These are phyloP conservation scores for Brachyopa scutellaris DNA, from an alignment of 2,888 invertebrate genomes.

Conservation along the genomic window DNA sequence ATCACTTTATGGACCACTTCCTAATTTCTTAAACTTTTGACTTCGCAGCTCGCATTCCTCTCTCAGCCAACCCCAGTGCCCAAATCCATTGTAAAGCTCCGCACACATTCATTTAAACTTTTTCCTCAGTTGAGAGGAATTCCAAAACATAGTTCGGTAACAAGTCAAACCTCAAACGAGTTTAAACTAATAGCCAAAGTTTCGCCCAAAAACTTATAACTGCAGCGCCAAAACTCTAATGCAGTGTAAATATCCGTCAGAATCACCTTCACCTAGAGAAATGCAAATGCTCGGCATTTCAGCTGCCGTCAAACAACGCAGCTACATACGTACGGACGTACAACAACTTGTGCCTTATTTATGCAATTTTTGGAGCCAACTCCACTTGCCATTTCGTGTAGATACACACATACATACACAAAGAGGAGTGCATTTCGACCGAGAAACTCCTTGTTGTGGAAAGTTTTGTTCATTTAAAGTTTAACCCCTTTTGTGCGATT, in stretches of 20 bases:
- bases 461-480: conserved; percentile 72
- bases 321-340: too few relatives aligned
- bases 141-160: conserved; percentile 38
- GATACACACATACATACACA: conserved; percentile 13
- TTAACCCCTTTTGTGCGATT: conserved; percentile 65
- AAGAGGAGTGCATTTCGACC: conserved; percentile 18
- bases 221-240: conserved; percentile 25
- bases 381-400: not conserved
- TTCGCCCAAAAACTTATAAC: conserved; percentile 29
- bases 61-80: not conserved
- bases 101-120: conserved; percentile 51
- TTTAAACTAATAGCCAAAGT: conserved; percentile 68
- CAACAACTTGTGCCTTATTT: conserved; percentile 55
- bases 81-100: not conserved
- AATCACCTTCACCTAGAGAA: conserved; percentile 52
- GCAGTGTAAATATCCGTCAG: conserved; percentile 64
- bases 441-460: conserved; percentile 56
- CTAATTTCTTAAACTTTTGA: conserved; percentile 6
- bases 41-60: too few relatives aligned
- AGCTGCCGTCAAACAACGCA: conserved; percentile 54
- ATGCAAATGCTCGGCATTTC: conserved; percentile 47
- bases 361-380: conserved; percentile 60
- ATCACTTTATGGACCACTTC: not conserved
- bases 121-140: conserved; percentile 15
- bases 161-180: conserved; percentile 60